Percentiles rank a stretch among this genome's conserved stretches.
phyloP scores from a whole-genome alignment of 2,113 vertebrate species.

The human (Homo sapiens) region DNA sequence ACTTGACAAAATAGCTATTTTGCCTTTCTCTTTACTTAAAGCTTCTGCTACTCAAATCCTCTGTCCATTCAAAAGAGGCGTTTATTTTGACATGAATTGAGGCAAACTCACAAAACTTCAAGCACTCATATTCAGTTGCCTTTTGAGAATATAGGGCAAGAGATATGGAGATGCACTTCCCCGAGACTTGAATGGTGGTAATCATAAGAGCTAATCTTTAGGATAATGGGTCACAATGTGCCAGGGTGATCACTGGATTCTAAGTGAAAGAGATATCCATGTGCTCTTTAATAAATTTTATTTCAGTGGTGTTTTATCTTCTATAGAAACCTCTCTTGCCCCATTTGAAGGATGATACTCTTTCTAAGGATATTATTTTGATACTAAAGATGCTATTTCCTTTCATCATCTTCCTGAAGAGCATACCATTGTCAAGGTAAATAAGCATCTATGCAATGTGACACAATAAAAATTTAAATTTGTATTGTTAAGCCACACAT shows the following conservation, averaged over 20 bases:
- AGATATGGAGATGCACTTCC: background rate
- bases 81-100: background rate
- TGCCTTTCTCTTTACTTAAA: background rate
- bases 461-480: slow-evolving; percentile 15
- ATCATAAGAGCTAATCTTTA: background rate
- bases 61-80: background rate
- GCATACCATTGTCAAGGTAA: background rate
- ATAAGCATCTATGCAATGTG: background rate
- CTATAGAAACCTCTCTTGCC: background rate
- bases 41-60: background rate
- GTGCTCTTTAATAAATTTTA: background rate
- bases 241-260: background rate
- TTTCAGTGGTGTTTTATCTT: background rate
- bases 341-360: background rate
- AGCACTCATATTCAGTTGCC: background rate
- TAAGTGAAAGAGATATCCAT: background rate
- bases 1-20: background rate
- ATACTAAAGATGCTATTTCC: background rate
- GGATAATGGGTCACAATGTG: background rate
- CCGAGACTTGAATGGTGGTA: background rate
- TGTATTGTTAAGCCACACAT: background rate
- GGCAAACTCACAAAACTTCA: background rate
- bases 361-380: background rate
- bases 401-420: background rate
- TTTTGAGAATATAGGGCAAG: background rate